Percentiles rank a stretch among this genome's conserved stretches.
Conservation (phyloP, 2,797 vertebrate species). For the Neolamprologus multifasciatus region DNA sequence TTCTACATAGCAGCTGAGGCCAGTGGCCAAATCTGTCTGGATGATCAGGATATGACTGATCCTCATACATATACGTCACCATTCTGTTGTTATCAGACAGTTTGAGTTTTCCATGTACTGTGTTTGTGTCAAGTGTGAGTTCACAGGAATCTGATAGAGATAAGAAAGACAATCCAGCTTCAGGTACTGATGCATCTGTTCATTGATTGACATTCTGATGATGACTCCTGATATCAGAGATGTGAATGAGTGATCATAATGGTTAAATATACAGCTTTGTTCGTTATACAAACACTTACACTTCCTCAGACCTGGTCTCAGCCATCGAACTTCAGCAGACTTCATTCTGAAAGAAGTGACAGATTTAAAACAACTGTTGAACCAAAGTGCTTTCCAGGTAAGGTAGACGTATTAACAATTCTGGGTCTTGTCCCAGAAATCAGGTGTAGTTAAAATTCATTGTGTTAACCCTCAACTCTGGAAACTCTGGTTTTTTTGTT, state of each 20-base stretch:
- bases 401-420: background rate
- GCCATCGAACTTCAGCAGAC: background rate
- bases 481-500: background rate
- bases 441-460: background rate
- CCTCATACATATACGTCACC: background rate
- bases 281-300: background rate
- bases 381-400: background rate
- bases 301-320: background rate
- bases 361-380: fast-evolving
- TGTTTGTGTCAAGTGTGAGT: background rate
- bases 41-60: background rate
- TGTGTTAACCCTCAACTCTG: background rate
- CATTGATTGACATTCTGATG: background rate
- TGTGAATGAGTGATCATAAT: background rate
- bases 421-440: background rate
- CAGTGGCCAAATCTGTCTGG: background rate
- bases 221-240: background rate
- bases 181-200: background rate
- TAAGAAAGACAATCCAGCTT: background rate
- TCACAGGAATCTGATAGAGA: background rate
- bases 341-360: background rate
- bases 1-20: background rate
- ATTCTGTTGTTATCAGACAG: background rate
- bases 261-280: background rate
- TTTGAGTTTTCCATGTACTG: background rate